phyloP scores from a whole-genome alignment of 2,888 invertebrate species.

The Ophonus ardosiacus region DNA sequence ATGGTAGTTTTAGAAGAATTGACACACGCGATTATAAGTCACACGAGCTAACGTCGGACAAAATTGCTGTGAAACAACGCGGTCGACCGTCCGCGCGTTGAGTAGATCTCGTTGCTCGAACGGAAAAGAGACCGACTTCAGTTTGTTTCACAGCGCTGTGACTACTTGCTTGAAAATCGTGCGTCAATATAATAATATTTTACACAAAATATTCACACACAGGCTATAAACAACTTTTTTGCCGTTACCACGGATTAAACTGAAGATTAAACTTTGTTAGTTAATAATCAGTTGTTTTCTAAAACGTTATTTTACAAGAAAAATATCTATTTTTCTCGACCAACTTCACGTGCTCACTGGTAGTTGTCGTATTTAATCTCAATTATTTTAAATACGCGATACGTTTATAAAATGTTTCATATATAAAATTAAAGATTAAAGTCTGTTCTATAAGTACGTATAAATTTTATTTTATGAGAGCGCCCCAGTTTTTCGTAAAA shows the following conservation, averaged over 20 bases:
- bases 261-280: slow-evolving; percentile 38
- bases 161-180: slow-evolving; percentile 44
- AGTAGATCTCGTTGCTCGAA: slow-evolving; percentile 27
- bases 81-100: not conserved
- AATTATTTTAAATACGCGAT: slow-evolving; percentile 12
- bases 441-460: slow-evolving; percentile 1
- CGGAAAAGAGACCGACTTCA: slow-evolving; percentile 46
- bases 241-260: not conserved
- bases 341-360: slow-evolving; percentile 17
- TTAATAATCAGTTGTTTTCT: slow-evolving; percentile 14
- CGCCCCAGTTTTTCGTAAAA: not conserved
- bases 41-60: not conserved
- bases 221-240: slow-evolving; percentile 1
- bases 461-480: not conserved
- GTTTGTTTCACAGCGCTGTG: slow-evolving; percentile 12
- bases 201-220: slow-evolving; percentile 28
- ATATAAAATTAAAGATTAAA: slow-evolving; percentile 27
- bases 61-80: slow-evolving; percentile 15
- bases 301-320: not conserved
- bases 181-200: slow-evolving; percentile 46
- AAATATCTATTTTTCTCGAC: slow-evolving; percentile 12
- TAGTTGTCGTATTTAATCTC: slow-evolving; percentile 34
- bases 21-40: not conserved
- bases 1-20: slow-evolving; percentile 2
- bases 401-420: not conserved